Evolutionary conservation across 2,797 vertebrate species (phyloP).

Genomic region (Phrynocephalus guinanensis): DNA sequence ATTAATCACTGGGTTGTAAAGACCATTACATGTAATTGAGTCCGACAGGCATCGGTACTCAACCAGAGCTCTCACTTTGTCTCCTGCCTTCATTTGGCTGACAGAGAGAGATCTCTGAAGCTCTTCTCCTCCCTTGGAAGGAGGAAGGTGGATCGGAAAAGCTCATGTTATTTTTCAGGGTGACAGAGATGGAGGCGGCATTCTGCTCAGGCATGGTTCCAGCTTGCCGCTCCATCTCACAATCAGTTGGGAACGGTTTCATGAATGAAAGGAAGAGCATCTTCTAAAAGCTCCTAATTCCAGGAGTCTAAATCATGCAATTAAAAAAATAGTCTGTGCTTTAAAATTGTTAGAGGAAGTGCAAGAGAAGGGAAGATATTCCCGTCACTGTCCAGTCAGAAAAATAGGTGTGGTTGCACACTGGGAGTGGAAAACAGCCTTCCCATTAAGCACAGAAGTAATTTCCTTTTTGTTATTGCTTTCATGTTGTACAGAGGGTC

Average conservation of each 20-base stretch:
- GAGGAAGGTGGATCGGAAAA: constrained; percentile 8
- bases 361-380: not conserved
- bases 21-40: constrained; percentile 57
- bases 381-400: not conserved
- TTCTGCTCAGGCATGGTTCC: not conserved
- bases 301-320: not conserved
- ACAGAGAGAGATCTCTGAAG: constrained; percentile 31
- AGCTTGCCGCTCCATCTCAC: not conserved
- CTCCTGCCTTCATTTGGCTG: not conserved
- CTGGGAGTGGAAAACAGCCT: not conserved
- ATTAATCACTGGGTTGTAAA: constrained; percentile 68
- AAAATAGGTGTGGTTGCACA: too few relatives aligned
- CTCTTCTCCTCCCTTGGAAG: constrained; percentile 28
- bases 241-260: not conserved
- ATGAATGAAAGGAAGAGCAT: not conserved
- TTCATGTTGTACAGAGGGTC: not conserved
- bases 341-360: not conserved
- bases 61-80: constrained; percentile 4
- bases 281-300: not conserved
- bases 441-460: not conserved
- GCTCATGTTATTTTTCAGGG: too few relatives aligned
- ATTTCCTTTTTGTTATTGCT: not conserved
- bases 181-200: not conserved
- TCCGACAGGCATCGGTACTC: constrained; percentile 56
- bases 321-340: too few relatives aligned